These are phyloP conservation scores for Phlogophora meticulosa DNA, from an alignment of 2,888 invertebrate genomes.

Conservation along the genomic window DNA sequence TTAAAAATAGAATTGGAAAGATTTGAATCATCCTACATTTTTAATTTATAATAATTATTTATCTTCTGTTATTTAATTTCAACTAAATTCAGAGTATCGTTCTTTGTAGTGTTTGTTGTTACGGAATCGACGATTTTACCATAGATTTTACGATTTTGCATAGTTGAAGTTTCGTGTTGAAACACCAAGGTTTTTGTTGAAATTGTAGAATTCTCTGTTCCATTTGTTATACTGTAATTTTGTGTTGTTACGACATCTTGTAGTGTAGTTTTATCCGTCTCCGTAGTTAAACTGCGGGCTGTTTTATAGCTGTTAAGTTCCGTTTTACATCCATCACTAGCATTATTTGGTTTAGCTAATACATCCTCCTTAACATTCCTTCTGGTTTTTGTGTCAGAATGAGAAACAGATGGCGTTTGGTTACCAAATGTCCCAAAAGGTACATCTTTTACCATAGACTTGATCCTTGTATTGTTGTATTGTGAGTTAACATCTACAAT, in stretches of 20 bases:
- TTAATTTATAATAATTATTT: background rate
- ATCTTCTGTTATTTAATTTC: background rate
- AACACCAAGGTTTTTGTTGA: background rate
- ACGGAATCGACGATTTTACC: too few species aligned
- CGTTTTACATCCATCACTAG: background rate
- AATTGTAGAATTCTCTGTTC: background rate
- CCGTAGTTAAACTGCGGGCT: background rate
- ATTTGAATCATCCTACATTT: background rate
- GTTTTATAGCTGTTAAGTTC: background rate
- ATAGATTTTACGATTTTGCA: too few species aligned
- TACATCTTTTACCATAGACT: background rate
- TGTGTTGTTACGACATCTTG: background rate
- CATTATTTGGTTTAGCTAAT: background rate
- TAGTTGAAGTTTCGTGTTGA: background rate
- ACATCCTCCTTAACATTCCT: background rate
- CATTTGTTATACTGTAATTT: background rate
- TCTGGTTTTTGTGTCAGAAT: background rate
- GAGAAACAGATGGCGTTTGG: constrained; percentile 6
- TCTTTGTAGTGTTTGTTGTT: too few species aligned
- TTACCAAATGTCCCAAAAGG: constrained; percentile 21
- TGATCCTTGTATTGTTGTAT: constrained; percentile 2
- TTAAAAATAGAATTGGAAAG: too few species aligned
- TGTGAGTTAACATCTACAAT: background rate
- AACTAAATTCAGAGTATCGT: background rate
- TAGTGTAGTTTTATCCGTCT: background rate